phyloP scores from a whole-genome alignment of 2,888 invertebrate genomes.

The Cephus nigrinus region DNA sequence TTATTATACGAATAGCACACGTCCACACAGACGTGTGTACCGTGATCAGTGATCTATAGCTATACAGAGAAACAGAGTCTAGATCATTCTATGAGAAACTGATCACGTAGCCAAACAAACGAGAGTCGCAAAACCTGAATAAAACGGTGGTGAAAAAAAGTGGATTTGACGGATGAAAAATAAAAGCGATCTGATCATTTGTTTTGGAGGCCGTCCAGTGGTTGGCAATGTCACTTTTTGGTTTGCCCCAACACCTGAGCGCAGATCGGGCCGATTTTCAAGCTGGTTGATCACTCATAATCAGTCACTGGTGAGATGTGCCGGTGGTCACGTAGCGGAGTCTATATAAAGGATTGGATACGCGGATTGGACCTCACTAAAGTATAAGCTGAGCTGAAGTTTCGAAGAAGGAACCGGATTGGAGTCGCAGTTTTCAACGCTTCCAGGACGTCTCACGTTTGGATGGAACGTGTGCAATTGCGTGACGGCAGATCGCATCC shows the following conservation, averaged over 20 bases:
- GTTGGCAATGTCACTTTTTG: background rate
- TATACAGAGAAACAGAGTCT: background rate
- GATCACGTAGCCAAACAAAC: background rate
- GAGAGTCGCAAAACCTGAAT: background rate
- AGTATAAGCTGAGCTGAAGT: background rate
- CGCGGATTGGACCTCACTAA: background rate
- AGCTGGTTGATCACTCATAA: background rate
- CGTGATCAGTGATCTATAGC: background rate
- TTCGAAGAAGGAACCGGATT: background rate
- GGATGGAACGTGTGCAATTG: background rate
- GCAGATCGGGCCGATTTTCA: background rate
- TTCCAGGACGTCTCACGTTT: background rate
- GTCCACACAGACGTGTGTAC: background rate
- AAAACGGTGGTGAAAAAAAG: background rate
- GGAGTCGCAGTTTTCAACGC: background rate
- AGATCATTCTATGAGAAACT: background rate
- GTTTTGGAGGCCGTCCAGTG: background rate
- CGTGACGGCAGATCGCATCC: background rate
- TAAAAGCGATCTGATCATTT: background rate
- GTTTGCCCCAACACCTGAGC: background rate
- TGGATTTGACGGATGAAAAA: background rate
- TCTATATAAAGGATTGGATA: constrained; percentile 11
- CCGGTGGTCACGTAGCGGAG: constrained; percentile 10
- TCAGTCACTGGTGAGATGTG: constrained; percentile 6
- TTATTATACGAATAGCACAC: background rate